These are phyloP conservation scores for Haplotaxodon microlepis DNA, from an alignment of 2,113 vertebrate genomes.

Conservation along the genomic window DNA sequence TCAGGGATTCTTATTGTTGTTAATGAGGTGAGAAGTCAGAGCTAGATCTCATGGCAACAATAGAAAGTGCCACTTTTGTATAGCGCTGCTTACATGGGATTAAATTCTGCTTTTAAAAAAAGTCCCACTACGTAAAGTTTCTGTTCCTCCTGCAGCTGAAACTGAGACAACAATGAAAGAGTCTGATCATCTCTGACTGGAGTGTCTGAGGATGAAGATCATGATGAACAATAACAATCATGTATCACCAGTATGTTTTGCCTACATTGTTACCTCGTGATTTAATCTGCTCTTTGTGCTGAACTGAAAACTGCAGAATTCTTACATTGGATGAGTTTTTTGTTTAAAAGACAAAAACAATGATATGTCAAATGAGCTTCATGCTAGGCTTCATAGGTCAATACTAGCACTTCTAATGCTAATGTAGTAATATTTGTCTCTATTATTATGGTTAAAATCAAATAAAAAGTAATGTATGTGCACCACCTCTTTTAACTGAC, in stretches of 20 bases:
- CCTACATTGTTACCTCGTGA: fast-evolving
- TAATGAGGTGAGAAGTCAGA: not conserved
- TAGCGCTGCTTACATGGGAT: fast-evolving
- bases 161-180: not conserved
- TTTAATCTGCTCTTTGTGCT: not conserved
- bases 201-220: not conserved
- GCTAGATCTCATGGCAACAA: not conserved
- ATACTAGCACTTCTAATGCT: not conserved
- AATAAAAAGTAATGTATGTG: not conserved
- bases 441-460: not conserved
- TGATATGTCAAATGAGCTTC: not conserved
- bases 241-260: not conserved
- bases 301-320: not conserved
- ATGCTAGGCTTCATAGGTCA: not conserved
- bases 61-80: fast-evolving
- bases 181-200: fast-evolving
- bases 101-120: not conserved
- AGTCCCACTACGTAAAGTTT: not conserved
- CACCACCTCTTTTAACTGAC: not conserved
- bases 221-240: not conserved
- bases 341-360: not conserved
- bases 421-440: not conserved
- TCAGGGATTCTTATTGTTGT: not conserved
- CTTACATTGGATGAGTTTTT: not conserved
- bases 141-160: not conserved